phyloP scores from a whole-genome alignment of 2,888 invertebrate genomes.

The Bruchidius siliquastri region DNA sequence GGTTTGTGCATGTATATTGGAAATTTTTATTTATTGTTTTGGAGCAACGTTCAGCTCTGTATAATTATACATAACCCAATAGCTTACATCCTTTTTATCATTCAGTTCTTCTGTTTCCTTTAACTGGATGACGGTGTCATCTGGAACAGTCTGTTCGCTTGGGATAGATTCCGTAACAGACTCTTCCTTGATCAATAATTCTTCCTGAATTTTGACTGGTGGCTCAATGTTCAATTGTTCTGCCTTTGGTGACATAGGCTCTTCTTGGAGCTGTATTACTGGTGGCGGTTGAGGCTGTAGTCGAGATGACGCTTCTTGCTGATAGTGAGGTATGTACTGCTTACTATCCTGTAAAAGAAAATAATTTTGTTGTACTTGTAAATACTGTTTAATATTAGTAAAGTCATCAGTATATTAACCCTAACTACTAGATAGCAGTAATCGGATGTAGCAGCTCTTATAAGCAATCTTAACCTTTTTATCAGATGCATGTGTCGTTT shows the following conservation, averaged over 20 bases:
- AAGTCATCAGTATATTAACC: no score
- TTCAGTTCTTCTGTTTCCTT: conserved; percentile 3
- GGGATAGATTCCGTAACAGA: neutral
- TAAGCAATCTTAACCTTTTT: no score
- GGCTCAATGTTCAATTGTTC: neutral
- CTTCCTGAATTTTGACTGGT: neutral
- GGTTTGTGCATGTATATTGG: no score
- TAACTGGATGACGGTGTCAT: neutral
- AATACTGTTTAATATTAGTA: no score
- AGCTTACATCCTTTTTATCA: neutral
- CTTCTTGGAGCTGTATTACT: neutral
- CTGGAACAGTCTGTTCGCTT: neutral
- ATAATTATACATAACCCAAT: no score
- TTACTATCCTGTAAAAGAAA: conserved; percentile 1
- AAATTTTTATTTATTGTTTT: no score
- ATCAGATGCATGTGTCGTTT: no score
- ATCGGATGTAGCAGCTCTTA: no score
- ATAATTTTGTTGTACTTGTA: no score
- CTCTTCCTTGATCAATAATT: neutral
- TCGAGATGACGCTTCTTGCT: conserved; percentile 17
- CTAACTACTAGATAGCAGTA: no score
- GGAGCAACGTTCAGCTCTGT: no score
- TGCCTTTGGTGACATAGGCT: neutral
- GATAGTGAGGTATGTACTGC: conserved; percentile 24
- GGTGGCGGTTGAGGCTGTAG: neutral